phyloP scores from a whole-genome alignment of 1,140 invertebrate genomes.

The Liolophura sinensis region DNA sequence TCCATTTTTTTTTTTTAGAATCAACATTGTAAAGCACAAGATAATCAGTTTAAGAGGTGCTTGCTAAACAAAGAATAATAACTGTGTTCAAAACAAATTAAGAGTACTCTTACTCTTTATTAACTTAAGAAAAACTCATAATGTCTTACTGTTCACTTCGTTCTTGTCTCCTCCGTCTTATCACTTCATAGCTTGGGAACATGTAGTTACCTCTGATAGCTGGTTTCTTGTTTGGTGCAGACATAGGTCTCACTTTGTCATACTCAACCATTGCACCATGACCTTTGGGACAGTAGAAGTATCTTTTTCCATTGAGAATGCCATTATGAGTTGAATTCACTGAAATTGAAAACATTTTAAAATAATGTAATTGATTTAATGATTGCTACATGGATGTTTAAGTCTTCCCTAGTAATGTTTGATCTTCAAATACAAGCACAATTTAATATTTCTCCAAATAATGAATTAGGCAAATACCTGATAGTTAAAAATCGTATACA shows the following conservation, averaged over 20 bases:
- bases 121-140: background rate
- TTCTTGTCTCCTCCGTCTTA: constrained; percentile 39
- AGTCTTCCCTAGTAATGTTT: too few relatives aligned
- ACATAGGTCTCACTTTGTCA: constrained; percentile 35
- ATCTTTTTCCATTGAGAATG: constrained; percentile 48
- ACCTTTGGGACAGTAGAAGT: constrained; percentile 50
- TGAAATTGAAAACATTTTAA: constrained; percentile 22
- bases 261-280: constrained; percentile 52
- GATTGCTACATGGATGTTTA: too few relatives aligned
- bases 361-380: background rate
- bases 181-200: constrained; percentile 51
- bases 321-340: constrained; percentile 53
- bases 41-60: background rate
- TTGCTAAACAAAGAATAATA: background rate
- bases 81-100: background rate
- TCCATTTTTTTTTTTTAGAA: too few relatives aligned
- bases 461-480: too few relatives aligned
- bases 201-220: constrained; percentile 46
- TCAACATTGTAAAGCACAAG: background rate
- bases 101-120: background rate
- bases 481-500: too few relatives aligned
- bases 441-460: too few relatives aligned
- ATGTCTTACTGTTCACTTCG: constrained; percentile 42
- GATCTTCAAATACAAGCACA: background rate
- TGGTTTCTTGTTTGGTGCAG: constrained; percentile 26